These are phyloP conservation scores for Teleopsis dalmanni DNA, from an alignment of 1,140 invertebrate species.

Conservation along the genomic window DNA sequence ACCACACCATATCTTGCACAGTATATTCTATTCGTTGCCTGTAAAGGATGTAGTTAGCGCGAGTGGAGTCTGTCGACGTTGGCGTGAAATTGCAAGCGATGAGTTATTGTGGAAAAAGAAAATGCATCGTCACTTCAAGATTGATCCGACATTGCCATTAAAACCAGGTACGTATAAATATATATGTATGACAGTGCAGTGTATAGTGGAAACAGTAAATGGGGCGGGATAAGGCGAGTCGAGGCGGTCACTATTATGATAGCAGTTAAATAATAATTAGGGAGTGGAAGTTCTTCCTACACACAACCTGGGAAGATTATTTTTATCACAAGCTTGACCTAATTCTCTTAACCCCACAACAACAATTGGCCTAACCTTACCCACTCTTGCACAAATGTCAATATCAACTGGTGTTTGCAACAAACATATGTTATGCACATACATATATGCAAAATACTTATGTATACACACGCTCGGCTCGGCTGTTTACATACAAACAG, in stretches of 20 bases:
- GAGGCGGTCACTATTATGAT: background rate
- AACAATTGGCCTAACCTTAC: too few species aligned
- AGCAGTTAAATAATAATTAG: too few species aligned
- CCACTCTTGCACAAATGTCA: too few species aligned
- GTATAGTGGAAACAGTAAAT: background rate
- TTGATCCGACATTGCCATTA: constrained; percentile 55
- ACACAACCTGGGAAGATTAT: too few species aligned
- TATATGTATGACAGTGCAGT: background rate
- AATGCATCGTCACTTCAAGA: constrained; percentile 59
- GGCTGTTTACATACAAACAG: too few species aligned
- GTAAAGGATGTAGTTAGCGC: constrained; percentile 52
- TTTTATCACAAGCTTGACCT: too few species aligned
- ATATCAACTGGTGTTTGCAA: too few species aligned
- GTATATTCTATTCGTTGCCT: constrained; percentile 58
- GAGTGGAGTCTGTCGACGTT: constrained; percentile 52
- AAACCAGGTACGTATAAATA: constrained; percentile 50
- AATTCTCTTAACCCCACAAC: too few species aligned
- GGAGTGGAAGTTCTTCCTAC: too few species aligned
- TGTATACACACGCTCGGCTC: too few species aligned
- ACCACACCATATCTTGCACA: constrained; percentile 60
- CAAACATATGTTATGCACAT: too few species aligned
- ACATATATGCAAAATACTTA: too few species aligned
- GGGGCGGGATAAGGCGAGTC: background rate
- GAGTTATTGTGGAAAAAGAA: constrained; percentile 63
- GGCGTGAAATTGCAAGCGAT: constrained; percentile 57